phyloP scores from a whole-genome alignment of 2,797 vertebrate genomes.

The Coreius guichenoti region DNA sequence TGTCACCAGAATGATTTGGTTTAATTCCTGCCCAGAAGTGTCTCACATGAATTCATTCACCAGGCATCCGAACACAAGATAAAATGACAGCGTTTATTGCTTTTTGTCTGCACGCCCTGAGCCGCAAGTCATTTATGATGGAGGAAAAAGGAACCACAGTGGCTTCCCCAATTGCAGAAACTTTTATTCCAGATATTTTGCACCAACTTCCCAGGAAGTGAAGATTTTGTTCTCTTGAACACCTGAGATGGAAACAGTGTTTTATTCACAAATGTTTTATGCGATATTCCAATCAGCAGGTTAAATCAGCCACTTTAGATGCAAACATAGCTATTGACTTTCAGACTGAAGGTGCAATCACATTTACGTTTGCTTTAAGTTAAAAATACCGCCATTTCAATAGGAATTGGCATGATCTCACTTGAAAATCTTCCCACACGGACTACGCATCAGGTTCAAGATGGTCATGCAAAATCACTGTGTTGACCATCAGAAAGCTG shows the following conservation, averaged over 20 bases:
- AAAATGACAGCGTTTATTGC: background rate
- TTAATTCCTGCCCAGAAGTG: background rate
- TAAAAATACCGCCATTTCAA: background rate
- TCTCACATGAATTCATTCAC: background rate
- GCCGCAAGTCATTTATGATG: background rate
- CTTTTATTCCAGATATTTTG: background rate
- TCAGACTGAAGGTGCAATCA: background rate
- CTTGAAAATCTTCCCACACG: background rate
- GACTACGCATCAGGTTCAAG: background rate
- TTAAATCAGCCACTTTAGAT: background rate
- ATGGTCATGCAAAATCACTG: no score
- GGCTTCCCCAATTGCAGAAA: background rate
- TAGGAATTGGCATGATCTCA: background rate
- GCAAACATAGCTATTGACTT: background rate
- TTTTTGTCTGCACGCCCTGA: background rate
- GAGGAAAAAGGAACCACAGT: background rate
- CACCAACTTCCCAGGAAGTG: background rate
- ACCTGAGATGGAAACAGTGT: background rate
- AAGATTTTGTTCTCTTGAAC: background rate
- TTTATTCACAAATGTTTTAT: background rate
- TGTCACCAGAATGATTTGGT: background rate
- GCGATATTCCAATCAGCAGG: background rate
- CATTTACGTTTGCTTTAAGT: background rate
- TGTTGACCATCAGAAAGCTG: background rate
- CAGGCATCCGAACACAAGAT: background rate